These are phyloP conservation scores for Girardia tigrina DNA, from an alignment of 2,888 invertebrate genomes.

Conservation along the genomic window DNA sequence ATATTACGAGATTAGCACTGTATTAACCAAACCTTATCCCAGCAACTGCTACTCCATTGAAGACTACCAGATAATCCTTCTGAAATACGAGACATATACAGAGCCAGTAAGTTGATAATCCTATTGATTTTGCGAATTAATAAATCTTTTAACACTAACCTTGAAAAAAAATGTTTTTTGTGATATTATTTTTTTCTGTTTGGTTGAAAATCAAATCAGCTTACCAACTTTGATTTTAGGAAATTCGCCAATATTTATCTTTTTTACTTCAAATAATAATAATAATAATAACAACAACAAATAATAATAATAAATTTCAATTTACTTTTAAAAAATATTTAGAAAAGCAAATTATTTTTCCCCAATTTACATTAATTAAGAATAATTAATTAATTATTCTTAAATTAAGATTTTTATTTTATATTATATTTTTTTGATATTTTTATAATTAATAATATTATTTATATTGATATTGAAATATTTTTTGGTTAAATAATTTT, in stretches of 20 bases:
- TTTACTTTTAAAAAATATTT: too few relatives aligned
- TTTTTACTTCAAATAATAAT: neutral
- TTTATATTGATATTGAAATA: too few relatives aligned
- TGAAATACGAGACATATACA: conserved; percentile 23
- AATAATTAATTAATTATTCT: neutral
- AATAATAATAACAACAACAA: neutral
- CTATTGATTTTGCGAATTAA: conserved; percentile 17
- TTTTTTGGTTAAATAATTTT: neutral
- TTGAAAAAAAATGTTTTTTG: conserved; percentile 19
- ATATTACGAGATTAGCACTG: conserved; percentile 23
- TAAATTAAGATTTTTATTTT: neutral
- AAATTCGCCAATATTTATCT: neutral
- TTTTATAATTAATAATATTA: neutral
- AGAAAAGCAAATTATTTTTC: too few relatives aligned
- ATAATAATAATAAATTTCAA: neutral
- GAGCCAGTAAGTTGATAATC: conserved; percentile 23
- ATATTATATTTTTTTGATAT: neutral
- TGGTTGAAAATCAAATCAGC: neutral
- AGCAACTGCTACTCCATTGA: conserved; percentile 14
- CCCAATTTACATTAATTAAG: neutral
- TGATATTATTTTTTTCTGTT: neutral
- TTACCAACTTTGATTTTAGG: neutral
- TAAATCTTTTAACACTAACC: conserved; percentile 3
- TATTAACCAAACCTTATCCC: conserved; percentile 9
- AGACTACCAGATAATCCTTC: conserved; percentile 23